Base-by-base conservation (phyloP, 1,140 invertebrate species). In the Hestina assimilis region DNA sequence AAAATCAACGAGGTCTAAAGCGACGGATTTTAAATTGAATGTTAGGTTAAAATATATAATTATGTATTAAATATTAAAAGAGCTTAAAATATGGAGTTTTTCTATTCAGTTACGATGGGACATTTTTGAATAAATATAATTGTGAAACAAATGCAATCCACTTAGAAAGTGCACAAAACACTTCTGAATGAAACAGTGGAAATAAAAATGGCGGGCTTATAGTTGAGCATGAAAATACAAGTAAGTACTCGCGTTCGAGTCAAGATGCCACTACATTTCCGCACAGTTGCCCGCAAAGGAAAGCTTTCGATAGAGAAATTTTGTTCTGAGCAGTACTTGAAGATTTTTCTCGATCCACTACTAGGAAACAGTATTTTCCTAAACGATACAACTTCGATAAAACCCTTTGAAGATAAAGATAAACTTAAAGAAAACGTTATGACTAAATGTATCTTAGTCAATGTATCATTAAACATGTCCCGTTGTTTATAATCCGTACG, bases 181-280 rank as follows among this genome's bases (percentile, higher is more conserved):
- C 66, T 72, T 66, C 63, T 66, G 65, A 72, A 72, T 67, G 72
- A 73, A 77, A 79, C 69, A 83, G 70, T 73, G 72, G 68, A 75
- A 76, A 76, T 72, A 77, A 77, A 69, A 75, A 83, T 79, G 66
- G 66, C 69, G 66, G 66, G 53, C 63, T 72, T 64, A 81, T 81
- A 81, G 80, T 83, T 80, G 68, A 76, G 72, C 66, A 79, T 69
- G 71, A 72, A 73, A 80, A 79, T 72, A 72, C 71, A 72, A 70
- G 69, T 71, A 71, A 73, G 68, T 71, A 69, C 65, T 66, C 62
- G 68, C 70, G 69, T 76, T 74, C 50, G 70, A 81, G 75, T 83
- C 80, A 80, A 83, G 80, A 83, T 71, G 72, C 66, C 72, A 67
- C 80, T 83, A 71, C 67, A 70, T 69, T 75, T 75, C 71, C 76